A percentile compares a stretch with the other conserved stretches of the same genome.
Conservation (phyloP, 1,140 invertebrate species). For the Drosophila miranda region DNA sequence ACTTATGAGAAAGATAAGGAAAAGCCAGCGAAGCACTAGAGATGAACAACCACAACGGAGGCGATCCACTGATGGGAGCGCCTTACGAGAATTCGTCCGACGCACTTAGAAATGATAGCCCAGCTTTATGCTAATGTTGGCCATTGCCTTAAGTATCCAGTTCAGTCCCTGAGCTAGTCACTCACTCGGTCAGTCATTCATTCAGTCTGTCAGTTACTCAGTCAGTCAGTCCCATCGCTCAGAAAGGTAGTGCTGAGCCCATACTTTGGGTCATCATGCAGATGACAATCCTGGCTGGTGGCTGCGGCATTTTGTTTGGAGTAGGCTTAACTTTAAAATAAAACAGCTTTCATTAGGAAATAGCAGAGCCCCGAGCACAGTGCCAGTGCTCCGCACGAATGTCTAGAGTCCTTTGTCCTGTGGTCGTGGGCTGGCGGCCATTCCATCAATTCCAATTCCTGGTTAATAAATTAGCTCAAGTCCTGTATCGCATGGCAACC, state of each 20-base stretch:
- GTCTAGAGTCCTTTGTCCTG: background rate
- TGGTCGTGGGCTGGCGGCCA: slow-evolving; percentile 1
- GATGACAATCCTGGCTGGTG: slow-evolving; percentile 31
- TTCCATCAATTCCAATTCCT: slow-evolving; percentile 35
- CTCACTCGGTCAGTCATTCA: slow-evolving; percentile 21
- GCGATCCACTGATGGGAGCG: slow-evolving; percentile 7
- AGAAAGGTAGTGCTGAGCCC: background rate
- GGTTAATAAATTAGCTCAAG: slow-evolving; percentile 39
- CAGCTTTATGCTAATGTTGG: slow-evolving; percentile 78
- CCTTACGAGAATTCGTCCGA: slow-evolving; percentile 34
- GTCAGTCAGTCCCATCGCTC: background rate
- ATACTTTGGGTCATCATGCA: slow-evolving; percentile 33
- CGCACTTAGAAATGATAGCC: slow-evolving; percentile 76
- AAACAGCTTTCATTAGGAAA: slow-evolving; percentile 30
- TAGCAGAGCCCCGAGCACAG: background rate
- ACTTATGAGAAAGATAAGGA: slow-evolving; percentile 23
- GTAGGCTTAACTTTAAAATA: slow-evolving; percentile 37
- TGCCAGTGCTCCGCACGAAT: too few relatives aligned
- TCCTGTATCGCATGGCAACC: slow-evolving; percentile 13
- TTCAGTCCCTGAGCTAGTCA: slow-evolving; percentile 45
- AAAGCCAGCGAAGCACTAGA: slow-evolving; percentile 57
- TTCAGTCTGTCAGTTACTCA: slow-evolving; percentile 5
- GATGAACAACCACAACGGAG: slow-evolving; percentile 31
- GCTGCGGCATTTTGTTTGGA: slow-evolving; percentile 1
- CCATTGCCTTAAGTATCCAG: slow-evolving; percentile 63